Conservation (phyloP, 2,888 invertebrate species). For the Phalangium opilio region DNA sequence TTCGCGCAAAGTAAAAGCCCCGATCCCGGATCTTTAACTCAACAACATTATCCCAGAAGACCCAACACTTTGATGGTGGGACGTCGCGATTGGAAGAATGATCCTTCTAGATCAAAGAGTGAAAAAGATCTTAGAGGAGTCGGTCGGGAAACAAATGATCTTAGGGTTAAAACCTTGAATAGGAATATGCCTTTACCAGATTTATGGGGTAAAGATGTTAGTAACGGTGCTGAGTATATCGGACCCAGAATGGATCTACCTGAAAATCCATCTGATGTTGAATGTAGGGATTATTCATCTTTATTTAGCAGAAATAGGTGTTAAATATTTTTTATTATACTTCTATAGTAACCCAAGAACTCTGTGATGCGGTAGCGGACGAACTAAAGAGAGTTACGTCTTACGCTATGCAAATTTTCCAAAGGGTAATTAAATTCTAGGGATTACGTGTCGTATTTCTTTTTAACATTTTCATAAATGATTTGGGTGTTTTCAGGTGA, state of each 20-base stretch:
- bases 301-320: too few relatives aligned
- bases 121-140: slow-evolving; percentile 13
- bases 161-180: too few relatives aligned
- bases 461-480: too few relatives aligned
- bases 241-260: too few relatives aligned
- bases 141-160: too few relatives aligned
- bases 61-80: not conserved
- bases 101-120: slow-evolving; percentile 9
- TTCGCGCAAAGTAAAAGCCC: slow-evolving; percentile 1
- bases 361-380: slow-evolving; percentile 23
- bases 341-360: slow-evolving; percentile 19
- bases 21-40: not conserved
- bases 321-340: not conserved
- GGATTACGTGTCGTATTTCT: too few relatives aligned
- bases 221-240: too few relatives aligned
- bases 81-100: not conserved
- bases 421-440: slow-evolving; percentile 41
- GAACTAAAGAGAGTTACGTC: slow-evolving; percentile 39
- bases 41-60: not conserved
- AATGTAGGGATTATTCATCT: slow-evolving; percentile 3
- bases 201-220: too few relatives aligned
- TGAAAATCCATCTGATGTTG: slow-evolving; percentile 1
- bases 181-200: too few relatives aligned
- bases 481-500: slow-evolving; percentile 15
- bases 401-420: slow-evolving; percentile 53